A percentile compares a stretch with the other conserved stretches of the same genome.
phyloP scores from a whole-genome alignment of 2,888 invertebrate genomes.

The Meteorus cinctellus region DNA sequence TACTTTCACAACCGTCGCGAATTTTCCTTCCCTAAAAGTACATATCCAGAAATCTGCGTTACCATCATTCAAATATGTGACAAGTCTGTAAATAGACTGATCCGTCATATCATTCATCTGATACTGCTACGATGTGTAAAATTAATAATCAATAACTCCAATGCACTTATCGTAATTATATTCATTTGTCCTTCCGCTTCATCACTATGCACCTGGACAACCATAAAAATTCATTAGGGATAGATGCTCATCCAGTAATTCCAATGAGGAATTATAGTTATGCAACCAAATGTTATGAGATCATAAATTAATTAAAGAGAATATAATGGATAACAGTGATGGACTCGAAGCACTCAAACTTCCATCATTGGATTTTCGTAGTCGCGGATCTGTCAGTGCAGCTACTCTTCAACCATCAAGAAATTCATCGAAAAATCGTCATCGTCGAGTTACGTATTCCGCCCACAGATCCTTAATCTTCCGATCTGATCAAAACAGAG shows the following conservation, averaged over 20 bases:
- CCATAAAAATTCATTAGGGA: too few relatives aligned
- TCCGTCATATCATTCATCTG: background rate
- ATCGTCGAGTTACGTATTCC: constrained; percentile 42
- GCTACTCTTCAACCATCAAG: background rate
- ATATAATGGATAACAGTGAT: background rate
- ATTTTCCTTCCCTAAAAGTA: background rate
- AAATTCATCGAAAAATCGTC: constrained; percentile 7
- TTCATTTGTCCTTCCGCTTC: too few relatives aligned
- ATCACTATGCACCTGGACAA: too few relatives aligned
- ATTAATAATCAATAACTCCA: too few relatives aligned
- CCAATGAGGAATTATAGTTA: too few relatives aligned
- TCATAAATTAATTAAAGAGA: background rate
- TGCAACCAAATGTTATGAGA: background rate
- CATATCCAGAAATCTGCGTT: background rate
- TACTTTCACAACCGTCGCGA: background rate
- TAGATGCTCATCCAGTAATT: too few relatives aligned
- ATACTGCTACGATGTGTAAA: too few relatives aligned
- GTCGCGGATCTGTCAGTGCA: background rate
- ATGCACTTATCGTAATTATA: too few relatives aligned
- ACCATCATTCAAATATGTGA: background rate
- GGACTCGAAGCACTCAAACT: background rate
- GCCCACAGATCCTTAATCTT: background rate
- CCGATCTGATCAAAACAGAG: background rate
- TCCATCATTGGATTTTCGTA: background rate
- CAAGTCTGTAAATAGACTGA: background rate